Conservation (phyloP, 2,888 invertebrate genomes). For the Acanthosepion esculentum region DNA sequence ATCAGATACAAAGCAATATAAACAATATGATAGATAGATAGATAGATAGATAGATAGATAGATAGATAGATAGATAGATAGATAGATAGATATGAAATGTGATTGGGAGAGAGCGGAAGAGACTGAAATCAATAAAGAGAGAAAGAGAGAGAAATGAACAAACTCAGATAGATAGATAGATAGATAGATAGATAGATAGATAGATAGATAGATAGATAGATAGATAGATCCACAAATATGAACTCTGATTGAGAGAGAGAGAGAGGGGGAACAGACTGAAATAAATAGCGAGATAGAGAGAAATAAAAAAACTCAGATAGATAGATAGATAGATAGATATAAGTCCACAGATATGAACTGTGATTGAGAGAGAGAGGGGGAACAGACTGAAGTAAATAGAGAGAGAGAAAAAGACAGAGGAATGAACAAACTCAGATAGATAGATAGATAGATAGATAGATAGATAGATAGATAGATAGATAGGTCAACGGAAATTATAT, state of each 20-base stretch:
- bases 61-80: not conserved
- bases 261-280: not conserved
- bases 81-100: not conserved
- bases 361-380: too few relatives aligned
- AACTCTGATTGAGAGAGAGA: not conserved
- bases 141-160: not conserved
- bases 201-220: not conserved
- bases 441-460: too few relatives aligned
- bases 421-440: too few relatives aligned
- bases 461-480: too few relatives aligned
- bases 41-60: not conserved
- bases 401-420: too few relatives aligned
- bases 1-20: too few relatives aligned
- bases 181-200: not conserved
- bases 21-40: not conserved
- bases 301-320: too few relatives aligned
- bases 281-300: not conserved
- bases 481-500: too few relatives aligned
- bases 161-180: not conserved
- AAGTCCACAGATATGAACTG: not conserved
- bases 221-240: not conserved
- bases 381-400: too few relatives aligned
- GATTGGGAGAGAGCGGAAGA: too few relatives aligned
- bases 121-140: not conserved
- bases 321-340: too few relatives aligned